phyloP scores from a whole-genome alignment of 2,113 vertebrate species.

The Menidia beryllina region DNA sequence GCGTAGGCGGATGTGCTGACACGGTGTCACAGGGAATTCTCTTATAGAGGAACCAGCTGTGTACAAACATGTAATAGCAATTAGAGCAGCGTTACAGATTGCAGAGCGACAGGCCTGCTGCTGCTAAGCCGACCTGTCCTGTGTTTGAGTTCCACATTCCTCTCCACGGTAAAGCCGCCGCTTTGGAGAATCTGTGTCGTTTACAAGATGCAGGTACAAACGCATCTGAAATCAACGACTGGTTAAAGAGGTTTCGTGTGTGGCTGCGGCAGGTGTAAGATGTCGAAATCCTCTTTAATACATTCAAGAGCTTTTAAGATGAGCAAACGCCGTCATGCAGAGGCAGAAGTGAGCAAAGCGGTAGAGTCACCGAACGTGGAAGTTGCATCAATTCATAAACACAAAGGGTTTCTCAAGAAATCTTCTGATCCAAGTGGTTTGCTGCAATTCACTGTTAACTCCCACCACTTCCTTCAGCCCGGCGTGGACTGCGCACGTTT shows the following conservation, averaged over 20 bases:
- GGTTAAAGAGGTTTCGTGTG: background rate
- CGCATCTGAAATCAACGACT: background rate
- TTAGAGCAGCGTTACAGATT: conserved; percentile 57
- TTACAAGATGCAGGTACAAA: background rate
- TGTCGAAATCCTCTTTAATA: conserved; percentile 8
- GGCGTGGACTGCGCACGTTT: conserved; percentile 22
- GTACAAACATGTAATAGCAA: conserved; percentile 80
- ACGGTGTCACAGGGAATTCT: conserved; percentile 67
- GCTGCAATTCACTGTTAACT: conserved; percentile 16
- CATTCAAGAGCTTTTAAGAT: conserved; percentile 14
- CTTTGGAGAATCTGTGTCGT: conserved; percentile 9
- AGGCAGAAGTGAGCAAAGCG: background rate
- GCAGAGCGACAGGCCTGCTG: conserved; percentile 40
- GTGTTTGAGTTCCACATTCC: conserved; percentile 57
- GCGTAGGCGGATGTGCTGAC: conserved; percentile 74
- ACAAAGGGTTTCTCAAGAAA: conserved; percentile 23
- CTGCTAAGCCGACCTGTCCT: conserved; percentile 42
- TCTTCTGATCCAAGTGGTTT: background rate
- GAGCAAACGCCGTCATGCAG: conserved; percentile 11
- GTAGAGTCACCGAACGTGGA: background rate
- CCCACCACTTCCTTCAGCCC: conserved; percentile 53
- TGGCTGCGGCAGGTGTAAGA: background rate
- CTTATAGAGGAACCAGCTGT: conserved; percentile 82
- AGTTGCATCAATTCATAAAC: background rate
- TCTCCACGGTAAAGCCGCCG: conserved; percentile 1